phyloP scores from a whole-genome alignment of 2,888 invertebrate species.

The Reticulitermes lucifugus region DNA sequence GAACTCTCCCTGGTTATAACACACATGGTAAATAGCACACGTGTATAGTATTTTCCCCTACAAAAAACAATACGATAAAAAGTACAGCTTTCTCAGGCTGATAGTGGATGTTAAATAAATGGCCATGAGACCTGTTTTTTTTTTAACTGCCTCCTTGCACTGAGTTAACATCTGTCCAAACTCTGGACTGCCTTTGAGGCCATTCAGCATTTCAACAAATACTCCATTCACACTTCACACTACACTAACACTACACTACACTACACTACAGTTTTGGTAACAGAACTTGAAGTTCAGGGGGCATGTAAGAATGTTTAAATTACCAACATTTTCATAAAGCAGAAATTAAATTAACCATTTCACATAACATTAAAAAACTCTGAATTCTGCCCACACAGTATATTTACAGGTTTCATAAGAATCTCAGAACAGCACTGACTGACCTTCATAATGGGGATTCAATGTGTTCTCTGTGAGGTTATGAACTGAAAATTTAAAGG shows the following conservation, averaged over 20 bases:
- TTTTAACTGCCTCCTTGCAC: too few relatives aligned
- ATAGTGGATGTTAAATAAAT: too few relatives aligned
- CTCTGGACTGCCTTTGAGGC: too few relatives aligned
- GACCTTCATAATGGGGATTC: background rate
- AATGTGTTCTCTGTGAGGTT: background rate
- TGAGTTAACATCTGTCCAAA: too few relatives aligned
- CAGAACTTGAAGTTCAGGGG: background rate
- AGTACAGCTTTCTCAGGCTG: too few relatives aligned
- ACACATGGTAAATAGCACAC: too few relatives aligned
- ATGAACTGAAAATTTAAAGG: background rate
- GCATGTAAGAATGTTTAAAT: background rate
- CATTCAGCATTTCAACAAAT: background rate
- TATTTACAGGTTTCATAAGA: too few relatives aligned
- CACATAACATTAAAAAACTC: background rate
- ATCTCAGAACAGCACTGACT: background rate
- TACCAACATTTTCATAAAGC: background rate
- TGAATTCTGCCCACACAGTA: background rate
- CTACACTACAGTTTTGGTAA: background rate
- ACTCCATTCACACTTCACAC: background rate
- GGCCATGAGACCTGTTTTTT: too few relatives aligned
- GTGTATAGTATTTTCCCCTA: too few relatives aligned
- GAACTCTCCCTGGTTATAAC: too few relatives aligned
- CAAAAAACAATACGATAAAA: too few relatives aligned
- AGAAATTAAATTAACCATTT: background rate
- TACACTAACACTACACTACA: background rate